A percentile compares a stretch with the other conserved stretches of the same genome.
Conservation (phyloP, 2,113 vertebrate genomes). For the Gymnocephalus cernua region DNA sequence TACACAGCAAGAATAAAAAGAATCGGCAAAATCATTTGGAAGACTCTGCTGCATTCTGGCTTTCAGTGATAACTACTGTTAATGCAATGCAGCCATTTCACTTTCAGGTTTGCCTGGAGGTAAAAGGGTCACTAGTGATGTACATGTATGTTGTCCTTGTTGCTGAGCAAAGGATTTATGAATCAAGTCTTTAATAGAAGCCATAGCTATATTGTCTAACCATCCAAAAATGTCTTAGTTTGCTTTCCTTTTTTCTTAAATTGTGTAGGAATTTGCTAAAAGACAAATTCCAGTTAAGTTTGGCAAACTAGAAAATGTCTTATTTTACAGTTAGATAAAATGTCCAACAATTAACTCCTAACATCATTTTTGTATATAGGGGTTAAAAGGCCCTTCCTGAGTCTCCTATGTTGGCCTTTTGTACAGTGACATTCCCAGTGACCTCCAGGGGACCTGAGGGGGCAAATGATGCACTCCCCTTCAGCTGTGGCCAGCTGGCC, state of each 20-base stretch:
- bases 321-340: slow-evolving; percentile 10
- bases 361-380: background rate
- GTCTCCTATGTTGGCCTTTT: slow-evolving; percentile 61
- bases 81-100: slow-evolving; percentile 40
- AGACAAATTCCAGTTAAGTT: background rate
- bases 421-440: slow-evolving; percentile 62
- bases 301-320: no score
- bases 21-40: slow-evolving; percentile 24
- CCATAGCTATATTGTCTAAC: background rate
- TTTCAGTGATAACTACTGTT: slow-evolving; percentile 24
- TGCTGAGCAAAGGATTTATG: slow-evolving; percentile 9
- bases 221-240: background rate
- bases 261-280: background rate
- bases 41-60: slow-evolving; percentile 44
- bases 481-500: slow-evolving; percentile 77
- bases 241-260: background rate
- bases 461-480: slow-evolving; percentile 77
- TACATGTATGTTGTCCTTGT: slow-evolving; percentile 11
- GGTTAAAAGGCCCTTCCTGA: slow-evolving; percentile 24
- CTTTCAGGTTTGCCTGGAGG: slow-evolving; percentile 29
- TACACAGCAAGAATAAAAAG: slow-evolving; percentile 31
- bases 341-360: slow-evolving; percentile 16
- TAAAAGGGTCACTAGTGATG: slow-evolving; percentile 10
- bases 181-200: slow-evolving; percentile 1
- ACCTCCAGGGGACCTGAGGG: slow-evolving; percentile 72